Conservation (phyloP, 1,140 invertebrate species). For the Drosophila hydei region DNA sequence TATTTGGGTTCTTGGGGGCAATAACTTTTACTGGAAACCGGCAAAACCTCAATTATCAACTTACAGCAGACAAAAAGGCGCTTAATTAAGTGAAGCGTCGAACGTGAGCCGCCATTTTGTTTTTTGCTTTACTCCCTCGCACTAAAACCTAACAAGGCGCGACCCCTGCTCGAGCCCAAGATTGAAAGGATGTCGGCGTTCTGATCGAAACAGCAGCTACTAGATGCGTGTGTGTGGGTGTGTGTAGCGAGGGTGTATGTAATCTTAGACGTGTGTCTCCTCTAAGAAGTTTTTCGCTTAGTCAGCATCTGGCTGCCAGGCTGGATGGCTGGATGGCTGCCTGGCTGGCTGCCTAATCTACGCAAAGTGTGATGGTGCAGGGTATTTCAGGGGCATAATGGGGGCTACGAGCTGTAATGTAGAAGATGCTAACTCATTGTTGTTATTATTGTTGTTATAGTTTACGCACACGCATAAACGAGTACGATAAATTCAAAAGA, state of each 20-base stretch:
- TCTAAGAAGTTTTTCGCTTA: conserved; percentile 39
- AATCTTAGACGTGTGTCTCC: conserved; percentile 36
- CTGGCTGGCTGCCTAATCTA: conserved; percentile 6
- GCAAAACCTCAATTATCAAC: conserved; percentile 76
- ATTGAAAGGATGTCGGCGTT: conserved; percentile 38
- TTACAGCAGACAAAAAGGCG: conserved; percentile 75
- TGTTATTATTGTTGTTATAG: conserved; percentile 30
- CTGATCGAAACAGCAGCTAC: conserved; percentile 15
- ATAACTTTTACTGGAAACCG: conserved; percentile 73
- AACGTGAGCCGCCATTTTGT: conserved; percentile 70
- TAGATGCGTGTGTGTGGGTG: conserved; percentile 32
- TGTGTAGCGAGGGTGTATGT: conserved; percentile 15
- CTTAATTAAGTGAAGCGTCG: conserved; percentile 75
- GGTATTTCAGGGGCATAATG: not conserved
- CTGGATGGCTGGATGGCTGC: not conserved
- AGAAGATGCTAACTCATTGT: conserved; percentile 17
- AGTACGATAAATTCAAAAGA: conserved; percentile 6
- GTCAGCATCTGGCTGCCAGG: conserved; percentile 23
- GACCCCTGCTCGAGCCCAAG: conserved; percentile 1
- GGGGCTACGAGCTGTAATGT: not conserved
- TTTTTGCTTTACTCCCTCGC: not conserved
- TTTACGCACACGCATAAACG: conserved; percentile 14
- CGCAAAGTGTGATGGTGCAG: not conserved
- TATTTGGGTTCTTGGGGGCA: conserved; percentile 53
- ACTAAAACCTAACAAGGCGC: not conserved